Conservation (phyloP, 2,113 vertebrate species). For the Vidua chalybeata region DNA sequence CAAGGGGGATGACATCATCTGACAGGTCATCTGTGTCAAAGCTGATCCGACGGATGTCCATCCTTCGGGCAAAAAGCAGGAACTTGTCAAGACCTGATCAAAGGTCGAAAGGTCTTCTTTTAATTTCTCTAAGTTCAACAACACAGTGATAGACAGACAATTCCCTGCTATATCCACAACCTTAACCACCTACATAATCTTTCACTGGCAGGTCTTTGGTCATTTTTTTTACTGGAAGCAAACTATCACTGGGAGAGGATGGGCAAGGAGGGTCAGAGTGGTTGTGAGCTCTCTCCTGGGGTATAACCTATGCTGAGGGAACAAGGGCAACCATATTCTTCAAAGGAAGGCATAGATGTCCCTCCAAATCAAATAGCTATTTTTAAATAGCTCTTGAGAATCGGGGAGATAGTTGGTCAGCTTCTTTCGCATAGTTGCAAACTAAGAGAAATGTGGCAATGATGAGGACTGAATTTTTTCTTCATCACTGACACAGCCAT, state of each 20-base stretch:
- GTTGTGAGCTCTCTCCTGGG: background rate
- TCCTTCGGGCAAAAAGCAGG: conserved; percentile 99
- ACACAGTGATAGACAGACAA: conserved; percentile 78
- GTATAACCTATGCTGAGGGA: background rate
- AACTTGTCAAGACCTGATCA: conserved; percentile 99
- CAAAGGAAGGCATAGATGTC: background rate
- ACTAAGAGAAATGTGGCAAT: background rate
- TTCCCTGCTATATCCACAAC: conserved; percentile 46
- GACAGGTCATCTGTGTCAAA: conserved; percentile 98
- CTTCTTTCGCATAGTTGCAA: background rate
- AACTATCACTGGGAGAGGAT: background rate
- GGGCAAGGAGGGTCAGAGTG: background rate
- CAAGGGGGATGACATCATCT: conserved; percentile 95
- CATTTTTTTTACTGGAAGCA: background rate
- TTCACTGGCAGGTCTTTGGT: background rate
- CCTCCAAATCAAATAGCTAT: background rate
- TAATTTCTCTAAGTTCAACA: conserved; percentile 95
- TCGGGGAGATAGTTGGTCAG: background rate
- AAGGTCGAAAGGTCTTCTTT: conserved; percentile 99
- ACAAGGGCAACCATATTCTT: background rate
- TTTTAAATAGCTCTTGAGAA: background rate
- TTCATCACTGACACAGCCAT: background rate
- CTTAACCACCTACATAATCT: background rate
- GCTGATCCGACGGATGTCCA: conserved; percentile 99
- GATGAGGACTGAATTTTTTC: background rate